Conservation (phyloP, 2,113 vertebrate genomes). For the Pipra filicauda region DNA sequence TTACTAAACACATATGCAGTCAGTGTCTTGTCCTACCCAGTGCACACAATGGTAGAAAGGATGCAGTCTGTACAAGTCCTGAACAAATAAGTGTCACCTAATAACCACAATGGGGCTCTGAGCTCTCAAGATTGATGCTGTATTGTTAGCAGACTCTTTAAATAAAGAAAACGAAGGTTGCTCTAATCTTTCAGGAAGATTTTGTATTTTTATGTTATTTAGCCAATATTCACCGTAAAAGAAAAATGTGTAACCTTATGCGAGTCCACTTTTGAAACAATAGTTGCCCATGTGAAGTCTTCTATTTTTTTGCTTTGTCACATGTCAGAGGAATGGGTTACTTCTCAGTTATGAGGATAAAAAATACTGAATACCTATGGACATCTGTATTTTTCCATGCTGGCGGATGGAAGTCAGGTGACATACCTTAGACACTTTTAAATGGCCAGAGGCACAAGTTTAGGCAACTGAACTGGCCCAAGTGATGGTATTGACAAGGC, state of each 20-base stretch:
- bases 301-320: not conserved
- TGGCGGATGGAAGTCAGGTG: not conserved
- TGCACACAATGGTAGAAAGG: not conserved
- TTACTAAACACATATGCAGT: not conserved
- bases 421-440: not conserved
- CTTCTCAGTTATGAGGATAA: not conserved
- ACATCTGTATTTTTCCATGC: not conserved
- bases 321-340: not conserved
- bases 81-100: not conserved
- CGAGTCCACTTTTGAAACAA: not conserved
- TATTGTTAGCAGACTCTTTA: not conserved
- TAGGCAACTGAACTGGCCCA: not conserved
- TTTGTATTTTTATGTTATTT: not conserved
- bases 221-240: not conserved
- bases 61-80: not conserved
- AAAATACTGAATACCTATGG: not conserved
- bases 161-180: not conserved
- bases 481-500: rapidly evolving
- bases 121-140: not conserved
- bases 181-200: not conserved
- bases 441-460: not conserved
- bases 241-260: not conserved
- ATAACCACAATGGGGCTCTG: not conserved
- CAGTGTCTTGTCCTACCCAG: not conserved
- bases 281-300: not conserved